Evolutionary conservation across 2,113 vertebrate species (phyloP).

Genomic region (Phylloscopus trochilus): DNA sequence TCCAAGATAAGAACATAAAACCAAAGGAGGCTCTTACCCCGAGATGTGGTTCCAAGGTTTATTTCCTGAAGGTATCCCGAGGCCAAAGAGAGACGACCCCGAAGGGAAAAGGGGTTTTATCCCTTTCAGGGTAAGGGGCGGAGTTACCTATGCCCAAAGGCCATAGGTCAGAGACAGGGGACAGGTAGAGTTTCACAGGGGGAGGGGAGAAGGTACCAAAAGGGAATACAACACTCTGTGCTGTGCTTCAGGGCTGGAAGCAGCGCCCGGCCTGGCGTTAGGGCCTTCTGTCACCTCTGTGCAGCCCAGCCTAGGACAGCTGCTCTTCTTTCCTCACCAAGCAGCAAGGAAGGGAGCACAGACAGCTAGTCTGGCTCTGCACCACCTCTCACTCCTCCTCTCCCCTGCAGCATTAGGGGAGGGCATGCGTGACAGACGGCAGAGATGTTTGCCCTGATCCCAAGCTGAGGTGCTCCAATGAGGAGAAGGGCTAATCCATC

Average conservation of each 20-base stretch:
- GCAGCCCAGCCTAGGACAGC: neutral
- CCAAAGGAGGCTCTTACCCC: too few relatives aligned
- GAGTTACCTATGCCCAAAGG: too few relatives aligned
- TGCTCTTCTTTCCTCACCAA: neutral
- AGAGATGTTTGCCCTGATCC: neutral
- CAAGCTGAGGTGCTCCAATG: neutral
- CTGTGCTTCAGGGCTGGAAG: neutral
- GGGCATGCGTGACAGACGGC: rapidly evolving
- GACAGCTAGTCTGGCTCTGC: neutral
- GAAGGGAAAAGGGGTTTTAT: too few relatives aligned
- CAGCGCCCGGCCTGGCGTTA: rapidly evolving
- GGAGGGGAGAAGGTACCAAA: too few relatives aligned
- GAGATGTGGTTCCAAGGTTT: too few relatives aligned
- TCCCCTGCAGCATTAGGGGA: neutral
- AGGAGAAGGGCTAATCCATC: neutral
- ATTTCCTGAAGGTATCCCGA: too few relatives aligned
- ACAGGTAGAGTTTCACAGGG: too few relatives aligned
- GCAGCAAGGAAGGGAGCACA: neutral
- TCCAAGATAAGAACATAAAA: too few relatives aligned
- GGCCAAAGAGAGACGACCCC: too few relatives aligned
- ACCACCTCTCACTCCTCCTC: neutral
- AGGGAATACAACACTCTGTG: too few relatives aligned
- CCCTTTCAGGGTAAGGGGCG: too few relatives aligned
- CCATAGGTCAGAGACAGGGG: too few relatives aligned
- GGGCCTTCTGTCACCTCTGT: neutral